A percentile compares a stretch with the other conserved stretches of the same genome.
These are phyloP conservation scores for Gadopsis bispinosus DNA, from an alignment of 2,797 vertebrate genomes.

Conservation along the genomic window DNA sequence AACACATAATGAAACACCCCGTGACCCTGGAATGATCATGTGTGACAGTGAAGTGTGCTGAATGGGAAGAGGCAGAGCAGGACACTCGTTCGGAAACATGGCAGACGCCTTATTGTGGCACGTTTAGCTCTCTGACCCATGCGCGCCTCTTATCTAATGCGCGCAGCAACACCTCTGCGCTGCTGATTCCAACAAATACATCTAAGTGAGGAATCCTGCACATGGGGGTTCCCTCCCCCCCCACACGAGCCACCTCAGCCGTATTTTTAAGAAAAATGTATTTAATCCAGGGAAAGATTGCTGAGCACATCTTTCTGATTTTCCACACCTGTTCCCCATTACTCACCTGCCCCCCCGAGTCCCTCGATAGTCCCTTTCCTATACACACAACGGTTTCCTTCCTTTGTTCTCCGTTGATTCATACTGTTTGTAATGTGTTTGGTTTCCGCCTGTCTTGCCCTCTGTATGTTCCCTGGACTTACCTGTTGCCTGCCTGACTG, in stretches of 20 bases:
- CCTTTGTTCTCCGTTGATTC: no score
- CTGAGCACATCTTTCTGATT: conserved; percentile 16
- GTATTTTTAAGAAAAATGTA: neutral
- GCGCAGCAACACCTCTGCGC: conserved; percentile 46
- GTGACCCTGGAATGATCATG: neutral
- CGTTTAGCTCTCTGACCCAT: neutral
- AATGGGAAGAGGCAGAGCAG: neutral
- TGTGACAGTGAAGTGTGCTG: neutral
- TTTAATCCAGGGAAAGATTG: conserved; percentile 10
- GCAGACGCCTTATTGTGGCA: neutral
- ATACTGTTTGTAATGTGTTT: no score
- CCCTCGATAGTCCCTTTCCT: no score
- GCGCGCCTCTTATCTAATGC: conserved; percentile 54
- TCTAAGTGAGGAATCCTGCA: conserved; percentile 27
- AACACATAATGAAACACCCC: neutral
- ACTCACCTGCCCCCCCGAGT: no score
- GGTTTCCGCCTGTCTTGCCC: no score
- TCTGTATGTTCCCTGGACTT: no score
- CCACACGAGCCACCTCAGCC: conserved; percentile 1
- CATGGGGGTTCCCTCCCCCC: neutral
- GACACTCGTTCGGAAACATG: conserved; percentile 17
- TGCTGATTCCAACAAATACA: conserved; percentile 40
- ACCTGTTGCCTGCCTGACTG: no score
- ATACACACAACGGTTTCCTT: no score
- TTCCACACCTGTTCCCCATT: neutral